Base-by-base conservation (phyloP, 2,888 invertebrate species). In the Crossocerus cetratus region DNA sequence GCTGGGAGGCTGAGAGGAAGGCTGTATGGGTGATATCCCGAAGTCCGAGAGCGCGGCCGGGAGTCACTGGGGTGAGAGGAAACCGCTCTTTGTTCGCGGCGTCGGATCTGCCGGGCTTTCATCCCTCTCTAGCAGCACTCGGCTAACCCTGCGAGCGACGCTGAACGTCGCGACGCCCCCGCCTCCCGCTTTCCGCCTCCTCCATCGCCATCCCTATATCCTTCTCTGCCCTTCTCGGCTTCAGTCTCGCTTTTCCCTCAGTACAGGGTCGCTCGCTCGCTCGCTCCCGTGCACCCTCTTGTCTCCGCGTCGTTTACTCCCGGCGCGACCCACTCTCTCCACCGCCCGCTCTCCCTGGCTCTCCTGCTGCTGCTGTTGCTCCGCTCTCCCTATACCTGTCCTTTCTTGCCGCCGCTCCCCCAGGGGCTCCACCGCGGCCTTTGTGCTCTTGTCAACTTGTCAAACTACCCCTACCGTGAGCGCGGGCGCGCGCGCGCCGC, bases 111-210 rank as follows among this genome's bases (percentile, higher is more conserved):
- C 83, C 80, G 69, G 78, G 74, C 81, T 82, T 79, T 77, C 80
- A 79, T 72, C 78, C 82, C 81, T 77, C 74, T 72, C 44, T 16
- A 72, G 67, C 57, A 57, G 65, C 74, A 58, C 49, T 69, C 44
- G 69, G 76, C 72, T 78, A 82, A 80, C 84, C 82, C 83, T 82
- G 76, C 79, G 74, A 73, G 72, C 61, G 64, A 72, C 91, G 91
- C 81, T 83, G 82, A 92, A 91, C 92, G 91, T 91, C 92, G 92
- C 92, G 92, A 92, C 92, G 92, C 91, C 91, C 92, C 90, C 86
- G 81, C 81, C 79, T 78, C 77, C 81, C 78, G 65, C 67, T 67
- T 80, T 69, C 69, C 77, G 67, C 73, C 65, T 72, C 22, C 53
- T 16, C 32, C 32, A 8, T 32, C 8, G 32, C 32, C 32, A 32